phyloP scores from a whole-genome alignment of 2,797 vertebrate genomes.

The Onychomys leucogaster region DNA sequence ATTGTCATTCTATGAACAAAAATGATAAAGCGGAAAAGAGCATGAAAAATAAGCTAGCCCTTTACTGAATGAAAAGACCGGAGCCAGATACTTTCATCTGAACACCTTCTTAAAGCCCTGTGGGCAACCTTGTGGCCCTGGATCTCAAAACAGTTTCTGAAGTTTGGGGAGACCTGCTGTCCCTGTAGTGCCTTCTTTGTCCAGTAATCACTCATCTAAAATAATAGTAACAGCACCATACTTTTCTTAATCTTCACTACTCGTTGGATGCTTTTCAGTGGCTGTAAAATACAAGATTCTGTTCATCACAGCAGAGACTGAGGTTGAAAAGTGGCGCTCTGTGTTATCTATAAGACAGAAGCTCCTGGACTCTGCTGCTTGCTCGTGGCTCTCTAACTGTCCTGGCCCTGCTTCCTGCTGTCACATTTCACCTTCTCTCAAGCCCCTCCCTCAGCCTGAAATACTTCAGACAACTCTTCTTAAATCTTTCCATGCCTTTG shows the following conservation, averaged over 20 bases:
- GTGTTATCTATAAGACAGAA: not conserved
- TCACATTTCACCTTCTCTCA: not conserved
- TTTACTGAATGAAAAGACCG: not conserved
- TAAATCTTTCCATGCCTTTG: not conserved
- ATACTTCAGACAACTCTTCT: not conserved
- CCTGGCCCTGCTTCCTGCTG: not conserved
- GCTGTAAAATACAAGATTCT: slow-evolving; percentile 17
- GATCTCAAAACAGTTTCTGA: not conserved
- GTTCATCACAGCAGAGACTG: not conserved
- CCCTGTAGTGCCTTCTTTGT: slow-evolving; percentile 1
- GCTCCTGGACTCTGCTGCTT: not conserved
- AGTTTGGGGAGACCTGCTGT: not conserved
- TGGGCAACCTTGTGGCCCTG: not conserved
- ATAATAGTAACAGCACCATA: not conserved
- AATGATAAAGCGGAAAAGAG: not conserved
- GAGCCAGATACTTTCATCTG: not conserved
- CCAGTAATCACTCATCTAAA: not conserved
- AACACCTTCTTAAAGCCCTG: not conserved
- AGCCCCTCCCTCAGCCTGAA: not conserved
- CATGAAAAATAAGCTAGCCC: not conserved
- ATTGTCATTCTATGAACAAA: not conserved
- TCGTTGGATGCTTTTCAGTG: not conserved
- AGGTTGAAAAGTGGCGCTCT: not conserved
- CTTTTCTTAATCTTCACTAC: not conserved
- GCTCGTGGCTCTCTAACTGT: not conserved